These are phyloP conservation scores for Trypoxylus dichotomus DNA, from an alignment of 1,140 invertebrate genomes.

Conservation along the genomic window DNA sequence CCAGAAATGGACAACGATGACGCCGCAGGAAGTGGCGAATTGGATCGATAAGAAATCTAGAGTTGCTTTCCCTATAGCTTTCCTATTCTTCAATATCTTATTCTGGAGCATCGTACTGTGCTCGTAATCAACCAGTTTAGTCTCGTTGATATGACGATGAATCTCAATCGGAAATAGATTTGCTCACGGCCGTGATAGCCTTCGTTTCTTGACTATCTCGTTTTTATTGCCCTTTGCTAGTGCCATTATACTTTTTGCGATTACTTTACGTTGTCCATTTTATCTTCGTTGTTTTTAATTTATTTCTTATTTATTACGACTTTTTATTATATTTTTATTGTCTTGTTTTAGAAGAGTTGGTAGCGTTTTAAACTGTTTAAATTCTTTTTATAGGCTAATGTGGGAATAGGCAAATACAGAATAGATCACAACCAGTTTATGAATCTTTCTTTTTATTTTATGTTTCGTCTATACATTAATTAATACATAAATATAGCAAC, in stretches of 20 bases:
- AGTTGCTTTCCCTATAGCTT: conserved; percentile 74
- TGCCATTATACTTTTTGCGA: too few species aligned
- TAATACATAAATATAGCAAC: background rate
- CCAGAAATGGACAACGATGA: conserved; percentile 76
- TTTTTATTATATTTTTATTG: background rate
- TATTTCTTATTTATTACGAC: background rate
- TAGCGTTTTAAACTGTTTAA: too few species aligned
- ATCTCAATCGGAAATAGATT: too few species aligned
- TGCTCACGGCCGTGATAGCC: too few species aligned
- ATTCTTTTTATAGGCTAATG: too few species aligned
- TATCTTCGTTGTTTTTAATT: background rate
- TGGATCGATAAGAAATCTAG: conserved; percentile 83
- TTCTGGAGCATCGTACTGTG: conserved; percentile 81
- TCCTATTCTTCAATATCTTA: conserved; percentile 79
- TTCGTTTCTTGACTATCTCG: too few species aligned
- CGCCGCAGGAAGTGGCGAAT: conserved; percentile 81
- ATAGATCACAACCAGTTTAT: too few species aligned
- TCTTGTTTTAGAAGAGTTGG: too few species aligned
- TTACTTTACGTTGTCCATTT: background rate
- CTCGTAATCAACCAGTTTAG: conserved; percentile 17
- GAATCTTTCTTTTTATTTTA: too few species aligned
- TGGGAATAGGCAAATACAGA: too few species aligned
- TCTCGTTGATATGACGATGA: background rate
- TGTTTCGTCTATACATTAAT: too few species aligned
- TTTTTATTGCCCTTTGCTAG: too few species aligned